Base-by-base conservation (phyloP, 2,797 vertebrate genomes). In the Diglossa cyanea region DNA sequence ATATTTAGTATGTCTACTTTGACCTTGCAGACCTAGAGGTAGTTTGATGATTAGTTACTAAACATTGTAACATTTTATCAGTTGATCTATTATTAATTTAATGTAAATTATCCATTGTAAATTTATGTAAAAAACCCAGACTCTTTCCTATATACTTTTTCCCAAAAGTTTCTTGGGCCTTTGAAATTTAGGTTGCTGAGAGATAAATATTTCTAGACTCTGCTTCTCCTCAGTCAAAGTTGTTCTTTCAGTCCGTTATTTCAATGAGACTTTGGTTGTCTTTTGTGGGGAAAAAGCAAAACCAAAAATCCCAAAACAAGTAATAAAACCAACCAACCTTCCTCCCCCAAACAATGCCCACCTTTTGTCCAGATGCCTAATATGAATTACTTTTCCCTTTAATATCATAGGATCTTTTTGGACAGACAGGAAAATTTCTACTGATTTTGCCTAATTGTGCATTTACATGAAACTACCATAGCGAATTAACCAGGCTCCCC, bases 251-350 rank as follows among this genome's bases (percentile, higher is more conserved):
- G 13, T 10, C 53, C 24, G 17, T 73, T 51, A n/a, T n/a, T n/a
- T n/a, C 39, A 53, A 8, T 5, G 10, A 47, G 23, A 51, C 13
- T 81, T 45, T 57, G 10, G 6, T 19, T 60, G 24, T 31, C 15
- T 47, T 71, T 75, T 66, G 30, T 17, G 8, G 8, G 14, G 4
- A 47, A 5, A n/a, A 86, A 42, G 13, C 3, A 42, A 37, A 73
- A 33, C 2, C 2, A 30, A 35, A 58, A 55, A 7, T 4, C 1
- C 1, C 9, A 11, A 63, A 58, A 18, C 12, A 53, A 18, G 3
- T 28, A 60, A 54, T 20, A 26, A 54, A 50, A 44, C 3, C 13
- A 62, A 23, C 0, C 1, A 62, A 9, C 2, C 0, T 1, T 39
- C 2, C 4, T 7, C 7, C 9, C 3, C 3, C 8, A 14, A 33